Base-by-base conservation (phyloP, 2,888 invertebrate species). In the Pinctada fucata region DNA sequence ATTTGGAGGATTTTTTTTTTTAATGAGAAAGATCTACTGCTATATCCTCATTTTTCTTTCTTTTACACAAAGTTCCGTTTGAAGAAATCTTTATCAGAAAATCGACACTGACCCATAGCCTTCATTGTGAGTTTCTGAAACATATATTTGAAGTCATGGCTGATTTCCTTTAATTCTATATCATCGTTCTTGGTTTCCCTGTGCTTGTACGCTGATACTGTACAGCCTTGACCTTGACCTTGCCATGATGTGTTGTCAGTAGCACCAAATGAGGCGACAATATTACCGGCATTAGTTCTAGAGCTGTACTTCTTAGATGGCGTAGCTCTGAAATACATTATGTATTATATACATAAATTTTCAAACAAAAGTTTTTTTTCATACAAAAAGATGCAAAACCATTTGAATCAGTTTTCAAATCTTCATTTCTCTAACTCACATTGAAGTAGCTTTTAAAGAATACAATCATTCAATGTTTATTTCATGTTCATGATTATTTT, bases 231-330 rank as follows among this genome's bases (percentile, higher is more conserved):
- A 5, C 84, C 85, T 58, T 84, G 79, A 10, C 88, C 88, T 45
- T 82, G 74, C 89, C 89, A 90, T 48, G 76, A 78, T 3, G 84
- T 78, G 50, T 82, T 83, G 69, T 87, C 83, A 3, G 83, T 79
- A 2, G 82, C 80, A 4, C 92, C 91, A 84, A 86, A 87, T 64
- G 82, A 91, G 83, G 70, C 94, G 47, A 95, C 94, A 13, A 95
- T 94, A 74, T 95, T 94, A 2, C 96, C 95, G 66, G 94, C 94
- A 87, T 94, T 95, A 52, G 92, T 93, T 47, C 93, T 86, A 6
- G 88, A 86, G 50, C 87, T 89, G 87, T 93, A 93, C 78, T 92
- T 92, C 74, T 88, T 88, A 0, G 93, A 93, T 69, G 92, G 92
- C 2, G 92, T 91, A n/a, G 91, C 91, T 86, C 90, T 86, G 85